Evolutionary conservation across 2,113 vertebrate species (phyloP).

Genomic region (Takifugu flavidus): DNA sequence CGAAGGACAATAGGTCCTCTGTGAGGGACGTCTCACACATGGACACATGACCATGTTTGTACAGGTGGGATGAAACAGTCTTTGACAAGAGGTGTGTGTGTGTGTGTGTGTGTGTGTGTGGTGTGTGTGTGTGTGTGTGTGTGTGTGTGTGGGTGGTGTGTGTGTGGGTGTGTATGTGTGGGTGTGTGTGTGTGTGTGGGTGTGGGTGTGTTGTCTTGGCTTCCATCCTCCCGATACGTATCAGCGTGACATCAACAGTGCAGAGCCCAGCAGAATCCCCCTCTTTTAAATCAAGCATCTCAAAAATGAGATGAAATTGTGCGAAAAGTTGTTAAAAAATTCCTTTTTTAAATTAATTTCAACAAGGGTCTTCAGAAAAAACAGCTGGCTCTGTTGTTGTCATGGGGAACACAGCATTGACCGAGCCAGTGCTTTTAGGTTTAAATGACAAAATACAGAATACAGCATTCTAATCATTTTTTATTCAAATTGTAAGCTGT

Average conservation of each 20-base stretch:
- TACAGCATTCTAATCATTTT: no score
- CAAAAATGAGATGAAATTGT: neutral
- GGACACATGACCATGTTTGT: constrained; percentile 60
- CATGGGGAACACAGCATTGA: no score
- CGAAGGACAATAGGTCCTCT: constrained; percentile 62
- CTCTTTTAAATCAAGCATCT: constrained; percentile 66
- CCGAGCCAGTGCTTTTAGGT: no score
- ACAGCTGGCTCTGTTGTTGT: no score
- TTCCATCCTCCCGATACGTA: constrained; percentile 63
- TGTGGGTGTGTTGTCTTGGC: constrained; percentile 50
- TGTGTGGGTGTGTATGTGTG: constrained; percentile 35
- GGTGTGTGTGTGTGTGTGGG: no score
- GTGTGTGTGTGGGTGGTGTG: constrained; percentile 57
- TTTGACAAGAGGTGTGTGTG: constrained; percentile 37
- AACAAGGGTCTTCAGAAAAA: no score
- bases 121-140: constrained; percentile 19
- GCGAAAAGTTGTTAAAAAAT: no score
- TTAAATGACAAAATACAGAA: no score
- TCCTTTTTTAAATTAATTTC: no score
- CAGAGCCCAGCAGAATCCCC: constrained; percentile 66
- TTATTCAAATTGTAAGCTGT: no score
- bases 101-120: constrained; percentile 25
- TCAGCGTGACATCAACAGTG: constrained; percentile 63
- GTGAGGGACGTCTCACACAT: constrained; percentile 31
- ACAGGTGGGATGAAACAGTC: constrained; percentile 67